Percentiles rank a stretch among this genome's conserved stretches.
phyloP scores from a whole-genome alignment of 2,113 vertebrate genomes.

The Scolopax mira region DNA sequence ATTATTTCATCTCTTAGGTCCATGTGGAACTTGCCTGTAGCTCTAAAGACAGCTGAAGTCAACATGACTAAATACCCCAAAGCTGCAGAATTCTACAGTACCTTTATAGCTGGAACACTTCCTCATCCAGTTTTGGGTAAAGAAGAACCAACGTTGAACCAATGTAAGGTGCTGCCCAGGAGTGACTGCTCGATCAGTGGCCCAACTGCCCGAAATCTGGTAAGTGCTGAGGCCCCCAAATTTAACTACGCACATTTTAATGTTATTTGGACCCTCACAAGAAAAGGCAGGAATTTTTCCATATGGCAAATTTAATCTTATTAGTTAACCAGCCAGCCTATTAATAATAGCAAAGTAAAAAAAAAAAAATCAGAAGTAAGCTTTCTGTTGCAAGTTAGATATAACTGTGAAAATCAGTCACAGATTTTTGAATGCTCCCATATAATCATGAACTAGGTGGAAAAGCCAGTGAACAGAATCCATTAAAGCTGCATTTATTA shows the following conservation, averaged over 20 bases:
- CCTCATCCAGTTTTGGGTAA: not conserved
- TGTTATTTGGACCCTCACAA: constrained; percentile 30
- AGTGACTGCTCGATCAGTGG: not conserved
- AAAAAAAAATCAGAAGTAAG: not conserved
- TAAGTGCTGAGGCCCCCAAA: not conserved
- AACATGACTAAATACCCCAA: not conserved
- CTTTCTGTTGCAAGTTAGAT: constrained; percentile 4
- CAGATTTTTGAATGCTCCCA: not conserved
- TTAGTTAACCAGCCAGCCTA: constrained; percentile 9
- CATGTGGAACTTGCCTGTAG: not conserved
- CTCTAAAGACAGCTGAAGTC: not conserved
- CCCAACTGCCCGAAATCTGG: not conserved
- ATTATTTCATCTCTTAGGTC: not conserved
- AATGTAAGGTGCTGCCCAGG: not conserved
- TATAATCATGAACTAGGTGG: not conserved
- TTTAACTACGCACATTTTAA: not conserved
- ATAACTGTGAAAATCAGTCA: not conserved
- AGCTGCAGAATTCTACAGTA: not conserved
- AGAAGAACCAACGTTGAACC: no score
- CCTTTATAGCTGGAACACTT: not conserved
- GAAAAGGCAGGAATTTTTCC: constrained; percentile 36
- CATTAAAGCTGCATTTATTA: constrained; percentile 52
- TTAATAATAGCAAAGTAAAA: not conserved
- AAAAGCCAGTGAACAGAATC: constrained; percentile 55
- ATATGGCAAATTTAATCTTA: not conserved